Conservation (phyloP, 2,888 invertebrate genomes). For the Timandra comae region DNA sequence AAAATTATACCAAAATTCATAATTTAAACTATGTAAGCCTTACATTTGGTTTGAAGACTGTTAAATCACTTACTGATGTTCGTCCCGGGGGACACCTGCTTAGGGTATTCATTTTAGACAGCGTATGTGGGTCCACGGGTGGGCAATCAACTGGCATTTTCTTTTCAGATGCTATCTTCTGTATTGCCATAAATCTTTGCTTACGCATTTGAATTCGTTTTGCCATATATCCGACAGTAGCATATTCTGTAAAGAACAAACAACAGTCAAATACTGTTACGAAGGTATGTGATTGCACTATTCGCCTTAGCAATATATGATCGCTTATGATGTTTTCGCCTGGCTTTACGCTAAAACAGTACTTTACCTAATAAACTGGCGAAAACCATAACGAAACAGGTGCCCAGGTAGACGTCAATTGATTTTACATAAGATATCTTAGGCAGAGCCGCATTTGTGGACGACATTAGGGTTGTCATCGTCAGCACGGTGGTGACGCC, state of each 20-base stretch:
- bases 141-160: conserved; percentile 88
- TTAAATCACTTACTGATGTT: conserved; percentile 69
- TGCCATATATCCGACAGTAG: conserved; percentile 98
- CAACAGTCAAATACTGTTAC: too few relatives aligned
- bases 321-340: too few relatives aligned
- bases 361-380: conserved; percentile 93
- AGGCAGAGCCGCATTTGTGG: conserved; percentile 96
- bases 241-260: conserved; percentile 88
- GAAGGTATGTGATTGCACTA: too few relatives aligned
- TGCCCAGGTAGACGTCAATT: conserved; percentile 97
- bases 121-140: conserved; percentile 81
- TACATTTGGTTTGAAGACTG: too few relatives aligned
- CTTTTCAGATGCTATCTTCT: conserved; percentile 95
- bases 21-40: too few relatives aligned
- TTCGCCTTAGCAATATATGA: too few relatives aligned
- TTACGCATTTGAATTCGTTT: conserved; percentile 98
- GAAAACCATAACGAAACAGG: conserved; percentile 99
- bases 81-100: conserved; percentile 75
- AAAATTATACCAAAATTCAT: too few relatives aligned
- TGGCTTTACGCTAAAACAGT: conserved; percentile 15
- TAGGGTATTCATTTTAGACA: conserved; percentile 87
- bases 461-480: conserved; percentile 98
- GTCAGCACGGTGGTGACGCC: conserved; percentile 97
- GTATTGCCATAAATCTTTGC: conserved; percentile 92
- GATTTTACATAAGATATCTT: conserved; percentile 99